Base-by-base conservation (phyloP, 1,140 invertebrate genomes). In the Gryon sp. region DNA sequence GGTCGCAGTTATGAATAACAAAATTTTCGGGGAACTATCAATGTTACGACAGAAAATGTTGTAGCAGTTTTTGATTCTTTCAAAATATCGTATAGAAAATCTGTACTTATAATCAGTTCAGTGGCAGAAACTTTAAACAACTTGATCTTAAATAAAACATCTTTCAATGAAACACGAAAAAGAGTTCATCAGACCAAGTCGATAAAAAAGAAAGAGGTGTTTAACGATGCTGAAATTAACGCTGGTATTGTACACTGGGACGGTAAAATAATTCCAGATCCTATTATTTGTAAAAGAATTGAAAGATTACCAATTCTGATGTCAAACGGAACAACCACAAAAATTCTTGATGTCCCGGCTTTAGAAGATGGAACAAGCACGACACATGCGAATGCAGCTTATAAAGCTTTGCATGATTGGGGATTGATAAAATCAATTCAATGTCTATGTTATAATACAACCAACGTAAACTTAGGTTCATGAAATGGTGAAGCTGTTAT, bases 111-210 rank as follows among this genome's bases (percentile, higher is more conserved):
- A 12, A 57, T 79, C n/a, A 28, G 38, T 43, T 53, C 69, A 26
- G 41, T 76, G 30, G 15, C 63, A 9, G 14, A 19, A 66, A 76
- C 76, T 22, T 24, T n/a, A 20, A 30, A 24, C 16, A 46, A 28
- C 19, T 82, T 19, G n/a, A 68, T 79, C 62, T 22, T 78, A 1
- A 80, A 80, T 22, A 76, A 74, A 40, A 60, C 76, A 6, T 82
- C 72, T 11, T 72, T 72, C 34, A 57, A 80, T 69, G 46, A 72
- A 50, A 38, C 20, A 4, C 16, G 77, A 55, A 45, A 19, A 8
- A 55, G 65, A 45, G 60, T 74, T 43, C 69, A 38, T 2, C 26
- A 52, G 18, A 4, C 50, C 16, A 30, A 19, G 32, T 30, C 52
- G 32, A 28, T 45, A 50, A 24, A 43, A 11, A 19, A 53, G 7